These are phyloP conservation scores for Amblyraja radiata DNA, from an alignment of 2,797 vertebrate genomes.

Conservation along the genomic window DNA sequence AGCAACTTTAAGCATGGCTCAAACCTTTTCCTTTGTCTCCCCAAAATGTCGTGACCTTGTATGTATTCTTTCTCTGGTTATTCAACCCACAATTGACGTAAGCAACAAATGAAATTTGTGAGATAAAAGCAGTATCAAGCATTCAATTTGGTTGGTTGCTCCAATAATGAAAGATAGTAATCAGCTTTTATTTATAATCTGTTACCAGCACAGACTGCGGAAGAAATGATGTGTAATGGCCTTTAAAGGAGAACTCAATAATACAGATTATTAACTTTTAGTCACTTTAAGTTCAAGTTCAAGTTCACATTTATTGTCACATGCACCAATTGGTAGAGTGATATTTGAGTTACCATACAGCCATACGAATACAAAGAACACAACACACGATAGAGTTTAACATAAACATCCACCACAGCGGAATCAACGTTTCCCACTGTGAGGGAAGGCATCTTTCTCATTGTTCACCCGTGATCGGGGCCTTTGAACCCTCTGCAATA, in stretches of 20 bases:
- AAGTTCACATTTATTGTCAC: too few species aligned
- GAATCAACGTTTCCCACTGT: too few species aligned
- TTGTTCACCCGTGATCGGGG: too few species aligned
- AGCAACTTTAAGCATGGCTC: background rate
- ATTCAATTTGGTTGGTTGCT: background rate
- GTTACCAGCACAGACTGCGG: background rate
- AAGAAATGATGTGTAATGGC: background rate
- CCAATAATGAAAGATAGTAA: conserved; percentile 14
- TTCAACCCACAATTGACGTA: background rate
- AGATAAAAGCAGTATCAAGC: background rate
- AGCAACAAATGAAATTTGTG: conserved; percentile 4
- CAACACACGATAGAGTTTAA: too few species aligned
- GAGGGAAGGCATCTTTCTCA: too few species aligned
- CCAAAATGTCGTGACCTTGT: background rate
- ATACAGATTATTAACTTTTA: background rate
- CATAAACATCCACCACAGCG: too few species aligned
- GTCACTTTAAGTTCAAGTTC: too few species aligned
- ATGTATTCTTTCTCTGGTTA: background rate
- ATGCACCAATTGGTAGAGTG: too few species aligned
- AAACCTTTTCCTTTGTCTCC: background rate
- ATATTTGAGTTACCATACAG: too few species aligned
- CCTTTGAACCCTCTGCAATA: too few species aligned
- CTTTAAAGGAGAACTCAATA: conserved; percentile 4
- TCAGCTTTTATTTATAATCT: conserved; percentile 10
- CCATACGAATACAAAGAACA: too few species aligned